Evolutionary conservation across 2,113 vertebrate genomes (phyloP).

Genomic region (Burhinus bistriatus): DNA sequence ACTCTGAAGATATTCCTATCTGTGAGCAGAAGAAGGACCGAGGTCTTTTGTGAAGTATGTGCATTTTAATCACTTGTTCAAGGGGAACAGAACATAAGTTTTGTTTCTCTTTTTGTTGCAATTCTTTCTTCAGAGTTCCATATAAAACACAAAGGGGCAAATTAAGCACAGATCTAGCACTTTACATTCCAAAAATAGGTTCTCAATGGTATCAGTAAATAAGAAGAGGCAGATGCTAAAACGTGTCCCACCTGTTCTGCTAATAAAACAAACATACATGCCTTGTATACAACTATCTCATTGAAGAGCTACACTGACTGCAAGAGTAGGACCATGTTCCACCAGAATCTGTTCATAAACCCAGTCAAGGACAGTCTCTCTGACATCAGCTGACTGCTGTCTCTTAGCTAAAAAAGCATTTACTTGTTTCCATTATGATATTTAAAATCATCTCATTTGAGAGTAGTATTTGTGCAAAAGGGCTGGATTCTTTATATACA

Average conservation of each 20-base stretch:
- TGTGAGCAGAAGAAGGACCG: neutral
- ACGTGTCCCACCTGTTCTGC: neutral
- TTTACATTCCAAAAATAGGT: neutral
- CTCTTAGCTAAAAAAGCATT: neutral
- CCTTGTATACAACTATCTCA: too few species aligned
- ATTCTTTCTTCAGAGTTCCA: neutral
- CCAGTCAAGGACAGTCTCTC: neutral
- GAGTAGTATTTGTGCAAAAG: neutral
- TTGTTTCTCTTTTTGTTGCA: neutral
- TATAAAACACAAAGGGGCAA: neutral
- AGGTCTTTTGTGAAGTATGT: neutral
- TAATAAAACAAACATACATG: rapidly evolving
- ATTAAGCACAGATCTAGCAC: neutral
- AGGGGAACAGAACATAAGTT: neutral
- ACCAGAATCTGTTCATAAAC: neutral
- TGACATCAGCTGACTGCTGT: neutral
- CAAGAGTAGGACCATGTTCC: rapidly evolving
- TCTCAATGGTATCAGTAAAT: neutral
- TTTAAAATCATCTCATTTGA: neutral
- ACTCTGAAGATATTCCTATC: neutral
- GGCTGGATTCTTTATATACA: neutral
- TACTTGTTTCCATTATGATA: neutral
- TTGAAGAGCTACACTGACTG: neutral
- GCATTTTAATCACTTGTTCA: neutral
- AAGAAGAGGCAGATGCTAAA: neutral